These are phyloP conservation scores for Eulemur albifrons DNA, from an alignment of 2,797 vertebrate genomes.

Conservation along the genomic window DNA sequence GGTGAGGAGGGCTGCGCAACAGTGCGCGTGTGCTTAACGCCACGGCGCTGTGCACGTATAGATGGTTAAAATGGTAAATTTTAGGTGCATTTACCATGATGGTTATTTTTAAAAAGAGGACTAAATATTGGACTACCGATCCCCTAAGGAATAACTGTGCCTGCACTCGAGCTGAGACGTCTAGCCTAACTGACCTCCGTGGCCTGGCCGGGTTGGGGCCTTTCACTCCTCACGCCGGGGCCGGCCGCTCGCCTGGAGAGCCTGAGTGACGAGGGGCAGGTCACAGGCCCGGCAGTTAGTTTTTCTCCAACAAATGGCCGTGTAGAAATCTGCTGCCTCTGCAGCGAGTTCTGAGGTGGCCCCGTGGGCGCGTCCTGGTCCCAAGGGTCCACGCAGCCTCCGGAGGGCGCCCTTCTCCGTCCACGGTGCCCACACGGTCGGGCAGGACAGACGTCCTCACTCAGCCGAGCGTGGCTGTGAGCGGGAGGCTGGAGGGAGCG, in stretches of 20 bases:
- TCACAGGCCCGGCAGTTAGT: not conserved
- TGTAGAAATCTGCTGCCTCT: not conserved
- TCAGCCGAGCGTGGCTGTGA: rapidly evolving
- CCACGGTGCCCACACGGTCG: not conserved
- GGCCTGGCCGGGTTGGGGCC: rapidly evolving
- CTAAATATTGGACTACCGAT: too few species aligned
- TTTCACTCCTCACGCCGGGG: too few species aligned
- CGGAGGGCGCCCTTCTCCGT: not conserved
- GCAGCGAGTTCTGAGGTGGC: not conserved
- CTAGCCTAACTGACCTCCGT: not conserved
- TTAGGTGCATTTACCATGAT: rapidly evolving
- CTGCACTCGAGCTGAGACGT: rapidly evolving
- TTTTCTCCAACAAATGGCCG: not conserved
- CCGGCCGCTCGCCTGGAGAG: rapidly evolving
- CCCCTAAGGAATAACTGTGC: not conserved
- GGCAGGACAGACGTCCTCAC: not conserved
- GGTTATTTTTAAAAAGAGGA: not conserved
- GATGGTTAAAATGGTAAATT: not conserved
- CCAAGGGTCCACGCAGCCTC: not conserved
- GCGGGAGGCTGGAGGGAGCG: not conserved
- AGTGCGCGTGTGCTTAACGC: rapidly evolving
- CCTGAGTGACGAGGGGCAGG: not conserved
- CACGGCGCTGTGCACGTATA: rapidly evolving
- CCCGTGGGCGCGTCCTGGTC: not conserved
- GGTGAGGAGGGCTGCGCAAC: rapidly evolving